Evolutionary conservation across 2,888 invertebrate genomes (phyloP), one percentile per base, ranked within the genome.

Genomic region (Pseudeuparius sepicola): DNA sequence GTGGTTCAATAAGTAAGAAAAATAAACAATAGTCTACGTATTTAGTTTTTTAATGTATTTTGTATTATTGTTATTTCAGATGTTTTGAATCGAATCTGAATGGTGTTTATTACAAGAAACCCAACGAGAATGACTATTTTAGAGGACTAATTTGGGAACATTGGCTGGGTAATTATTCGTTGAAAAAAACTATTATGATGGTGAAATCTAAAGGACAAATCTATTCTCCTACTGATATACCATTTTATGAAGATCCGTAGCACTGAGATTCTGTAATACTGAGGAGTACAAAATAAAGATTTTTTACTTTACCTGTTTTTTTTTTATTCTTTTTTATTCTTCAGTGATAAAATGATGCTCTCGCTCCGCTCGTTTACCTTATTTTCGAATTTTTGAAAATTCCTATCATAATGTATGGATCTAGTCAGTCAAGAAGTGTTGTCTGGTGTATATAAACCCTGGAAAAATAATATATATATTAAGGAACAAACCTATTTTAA

Each of bases 41-140:
- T 33, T 36, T 10, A 29, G 4, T 29, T 29, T 27, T 28, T 34
- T 6, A 5, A 32, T 14, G 14, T 14, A 23, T 36, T 34, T 42
- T 39, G 10, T 7, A 16, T 7, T 14, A 17, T 28, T 17, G 11
- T 13, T 10, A 7, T 48, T 50, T 31, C 46, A 69, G 70, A 40
- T 73, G 72, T 41, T 67, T 69, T 39, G 70, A 71, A 51, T 61
- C 68, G 7, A 72, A 72, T 54, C 55, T 72, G 39, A 73, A 73
- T 54, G 71, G 71, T 3, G 55, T 66, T 15, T 71, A 68, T 50
- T 61, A 59, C 44, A 39, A 51, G 9, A 55, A 55, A 18, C 65
- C 67, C 1, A 49, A 50, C 3, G 59, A 57, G 9, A 65, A 67
- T 45, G 63, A 65, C 39, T 57, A 62, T 43, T 70, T 63, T 44